Percentiles rank a stretch among this genome's conserved stretches.
These are phyloP conservation scores for Rousettus leschenaultii DNA, from an alignment of 2,113 vertebrate genomes.

Conservation along the genomic window DNA sequence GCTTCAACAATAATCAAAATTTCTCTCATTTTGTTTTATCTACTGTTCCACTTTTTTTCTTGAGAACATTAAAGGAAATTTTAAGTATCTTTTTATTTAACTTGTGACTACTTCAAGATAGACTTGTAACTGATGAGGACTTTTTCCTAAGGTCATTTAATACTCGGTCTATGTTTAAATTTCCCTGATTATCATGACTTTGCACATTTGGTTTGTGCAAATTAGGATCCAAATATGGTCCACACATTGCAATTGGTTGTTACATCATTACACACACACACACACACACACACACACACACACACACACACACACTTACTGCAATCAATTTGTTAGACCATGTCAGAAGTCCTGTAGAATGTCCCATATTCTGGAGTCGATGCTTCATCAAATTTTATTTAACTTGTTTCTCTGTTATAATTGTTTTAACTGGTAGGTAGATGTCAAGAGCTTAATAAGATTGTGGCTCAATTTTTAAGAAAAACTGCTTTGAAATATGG, in stretches of 20 bases:
- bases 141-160: background rate
- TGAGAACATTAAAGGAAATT: conserved; percentile 26
- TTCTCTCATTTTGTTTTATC: background rate
- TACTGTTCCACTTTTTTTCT: background rate
- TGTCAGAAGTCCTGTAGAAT: background rate
- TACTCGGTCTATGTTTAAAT: background rate
- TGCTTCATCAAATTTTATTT: background rate
- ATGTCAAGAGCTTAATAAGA: background rate
- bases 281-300: background rate
- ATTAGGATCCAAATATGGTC: background rate
- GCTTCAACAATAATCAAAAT: background rate
- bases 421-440: background rate
- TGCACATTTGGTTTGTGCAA: conserved; percentile 8
- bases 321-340: background rate
- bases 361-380: background rate
- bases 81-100: background rate
- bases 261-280: background rate
- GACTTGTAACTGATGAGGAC: background rate
- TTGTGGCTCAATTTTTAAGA: background rate
- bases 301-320: background rate
- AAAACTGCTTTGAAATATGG: background rate
- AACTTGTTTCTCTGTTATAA: background rate
- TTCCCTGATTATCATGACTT: background rate
- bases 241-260: background rate
- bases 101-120: background rate